phyloP scores from a whole-genome alignment of 2,113 vertebrate species.

The Camelus dromedarius region DNA sequence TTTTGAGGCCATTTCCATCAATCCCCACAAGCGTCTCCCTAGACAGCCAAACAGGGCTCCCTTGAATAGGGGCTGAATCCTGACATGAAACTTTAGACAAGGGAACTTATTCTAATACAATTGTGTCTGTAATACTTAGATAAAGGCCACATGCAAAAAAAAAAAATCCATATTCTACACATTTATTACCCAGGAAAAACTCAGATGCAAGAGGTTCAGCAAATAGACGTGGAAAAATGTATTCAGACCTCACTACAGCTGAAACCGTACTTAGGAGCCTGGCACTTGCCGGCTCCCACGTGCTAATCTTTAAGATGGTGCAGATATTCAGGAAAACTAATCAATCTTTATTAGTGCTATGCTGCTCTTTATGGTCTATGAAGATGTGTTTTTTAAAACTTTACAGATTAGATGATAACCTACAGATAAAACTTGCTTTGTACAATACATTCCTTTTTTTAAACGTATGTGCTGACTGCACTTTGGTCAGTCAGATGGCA shows the following conservation, averaged over 20 bases:
- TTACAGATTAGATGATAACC: not conserved
- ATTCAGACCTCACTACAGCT: not conserved
- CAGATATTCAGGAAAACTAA: conserved; percentile 37
- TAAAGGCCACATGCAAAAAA: not conserved
- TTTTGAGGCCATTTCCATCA: not conserved
- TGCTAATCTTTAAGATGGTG: conserved; percentile 20
- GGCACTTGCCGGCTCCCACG: conserved; percentile 37
- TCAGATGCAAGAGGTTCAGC: not conserved
- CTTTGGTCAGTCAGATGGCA: not conserved
- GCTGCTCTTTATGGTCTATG: not conserved
- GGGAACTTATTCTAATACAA: not conserved
- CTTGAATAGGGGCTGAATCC: not conserved
- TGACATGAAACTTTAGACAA: not conserved
- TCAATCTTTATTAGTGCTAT: conserved; percentile 20
- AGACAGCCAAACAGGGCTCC: not conserved
- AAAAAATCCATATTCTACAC: not conserved
- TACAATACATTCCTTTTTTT: not conserved
- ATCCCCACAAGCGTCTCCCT: not conserved
- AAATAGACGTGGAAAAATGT: not conserved
- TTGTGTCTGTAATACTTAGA: not conserved
- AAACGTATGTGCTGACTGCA: not conserved
- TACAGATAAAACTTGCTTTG: conserved; percentile 39
- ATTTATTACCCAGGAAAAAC: conserved; percentile 10
- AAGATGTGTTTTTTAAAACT: conserved; percentile 40
- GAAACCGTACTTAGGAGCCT: conserved; percentile 21